Base-by-base conservation (phyloP, 2,113 vertebrate species). In the Camelus dromedarius region DNA sequence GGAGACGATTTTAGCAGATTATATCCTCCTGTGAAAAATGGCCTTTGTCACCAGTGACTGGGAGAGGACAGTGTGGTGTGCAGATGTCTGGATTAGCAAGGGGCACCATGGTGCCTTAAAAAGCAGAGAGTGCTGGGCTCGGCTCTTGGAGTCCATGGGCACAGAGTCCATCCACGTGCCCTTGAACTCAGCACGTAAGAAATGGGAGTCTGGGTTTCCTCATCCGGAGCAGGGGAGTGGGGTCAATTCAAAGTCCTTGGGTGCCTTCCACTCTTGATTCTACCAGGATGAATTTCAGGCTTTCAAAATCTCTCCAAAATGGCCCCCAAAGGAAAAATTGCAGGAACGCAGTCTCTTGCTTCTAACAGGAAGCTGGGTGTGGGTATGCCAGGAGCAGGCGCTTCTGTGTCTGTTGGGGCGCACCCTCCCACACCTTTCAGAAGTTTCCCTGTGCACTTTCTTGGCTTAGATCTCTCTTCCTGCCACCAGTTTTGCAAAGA, bases 1-100 rank as follows among this genome's bases (percentile, higher is more conserved):
- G 60, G 60, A 80, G 82, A 93, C 89, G 95, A 98, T 98, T 97
- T 97, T 88, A 94, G 64, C 64, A 60, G 64, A 96, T 97, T 9
- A 20, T 96, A 89, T 89, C 89, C 95, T 97, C 81, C 50, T 35
- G 46, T 92, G 96, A 97, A 98, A 94, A 98, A 97, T 0, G 18
- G 93, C 69, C 93, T 94, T 93, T 97, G 95, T 85, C 85, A 62
- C 81, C 67, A 82, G 46, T 48, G 89, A 70, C 58, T 70, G 8
- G 13, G 60, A 97, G 95, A 48, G 2, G 18, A 95, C 32, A 69
- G 70, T 35, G 32, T 56, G 77, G 70, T 91, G 13, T 92, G 50
- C 84, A 93, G 91, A 96, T 91, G 28, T 2, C 0, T 54, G 8
- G 75, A 97, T 96, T 86, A 95, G 50, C 11, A 2, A 93, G 52